Percentiles rank a stretch among this genome's conserved stretches.
phyloP scores from a whole-genome alignment of 92 coral and sea anemone genomes.

The Hydrozoanthus gracilis region DNA sequence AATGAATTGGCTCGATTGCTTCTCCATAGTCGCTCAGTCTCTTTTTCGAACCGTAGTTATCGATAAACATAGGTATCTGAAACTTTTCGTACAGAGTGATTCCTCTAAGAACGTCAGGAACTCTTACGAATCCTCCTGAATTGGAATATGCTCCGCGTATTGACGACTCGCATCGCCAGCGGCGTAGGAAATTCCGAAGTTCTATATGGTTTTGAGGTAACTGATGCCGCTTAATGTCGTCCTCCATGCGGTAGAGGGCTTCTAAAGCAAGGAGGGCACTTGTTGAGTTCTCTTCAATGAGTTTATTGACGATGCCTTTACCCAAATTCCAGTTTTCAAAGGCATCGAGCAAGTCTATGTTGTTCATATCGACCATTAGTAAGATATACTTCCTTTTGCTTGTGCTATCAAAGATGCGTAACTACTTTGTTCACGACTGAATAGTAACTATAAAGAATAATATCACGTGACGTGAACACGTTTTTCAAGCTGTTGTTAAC shows the following conservation, averaged over 20 bases:
- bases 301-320: not conserved
- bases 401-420: no score
- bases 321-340: not conserved
- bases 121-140: not conserved
- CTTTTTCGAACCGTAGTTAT: constrained; percentile 55
- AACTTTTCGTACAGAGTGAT: constrained; percentile 57
- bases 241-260: not conserved
- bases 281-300: not conserved
- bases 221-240: not conserved
- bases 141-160: constrained; percentile 25
- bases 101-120: constrained; percentile 34
- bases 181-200: constrained; percentile 37
- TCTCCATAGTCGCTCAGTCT: constrained; percentile 24
- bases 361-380: no score
- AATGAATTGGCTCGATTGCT: not conserved
- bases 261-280: not conserved
- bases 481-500: no score
- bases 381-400: no score
- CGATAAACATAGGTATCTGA: constrained; percentile 62
- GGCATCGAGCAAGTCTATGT: no score
- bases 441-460: no score
- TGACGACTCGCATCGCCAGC: constrained; percentile 61
- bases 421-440: no score
- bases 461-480: no score
- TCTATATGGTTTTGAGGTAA: not conserved